Evolutionary conservation across 2,888 invertebrate species (phyloP), one percentile per base, ranked within the genome.

Genomic region (Dysmachus trigonus): DNA sequence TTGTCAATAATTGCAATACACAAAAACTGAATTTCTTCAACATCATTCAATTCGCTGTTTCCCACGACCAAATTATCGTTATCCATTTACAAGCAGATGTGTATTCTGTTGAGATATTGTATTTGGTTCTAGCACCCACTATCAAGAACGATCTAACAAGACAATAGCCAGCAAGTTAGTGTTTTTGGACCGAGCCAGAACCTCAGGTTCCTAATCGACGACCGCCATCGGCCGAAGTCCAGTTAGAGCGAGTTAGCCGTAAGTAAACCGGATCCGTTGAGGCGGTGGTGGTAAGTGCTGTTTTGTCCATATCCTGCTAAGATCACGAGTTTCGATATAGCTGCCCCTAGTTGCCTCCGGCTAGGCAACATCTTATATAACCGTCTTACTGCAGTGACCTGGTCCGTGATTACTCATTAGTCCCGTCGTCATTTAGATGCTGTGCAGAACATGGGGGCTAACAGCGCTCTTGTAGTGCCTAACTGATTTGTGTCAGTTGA

Each of bases 401-500:
- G 27, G 27, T 71, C 72, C 47, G 41, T 41, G 72, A 38, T 83
- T 72, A 83, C 72, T 83, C 83, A 83, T 83, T 83, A 35, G 31
- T 53, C 15, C 15, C 82, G 30, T 41, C 82, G 41, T 72, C 72
- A 15, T 27, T 18, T 77, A 47, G 27, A 35, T 27, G 22, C 15
- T 71, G 33, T 15, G 30, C 35, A 71, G 35, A 82, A 71, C 82
- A 82, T 62, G 51, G 30, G n/a, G 47, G 51, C 76, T 76, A 31
- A 30, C 15, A 79, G 27, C 7, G 30, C 22, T n/a, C 53, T 51
- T 30, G 79, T 18, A 81, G 31, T 53, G 30, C n/a, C 18, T 82
- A 83, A 72, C 41, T 83, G 83, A 83, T 83, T 83, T 83, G 83
- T 83, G 83, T 41, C 83, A 83, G 22, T 35, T 35, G 83, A 83